Evolutionary conservation across 2,888 invertebrate genomes (phyloP).

Genomic region (Himalopsyche anomala): DNA sequence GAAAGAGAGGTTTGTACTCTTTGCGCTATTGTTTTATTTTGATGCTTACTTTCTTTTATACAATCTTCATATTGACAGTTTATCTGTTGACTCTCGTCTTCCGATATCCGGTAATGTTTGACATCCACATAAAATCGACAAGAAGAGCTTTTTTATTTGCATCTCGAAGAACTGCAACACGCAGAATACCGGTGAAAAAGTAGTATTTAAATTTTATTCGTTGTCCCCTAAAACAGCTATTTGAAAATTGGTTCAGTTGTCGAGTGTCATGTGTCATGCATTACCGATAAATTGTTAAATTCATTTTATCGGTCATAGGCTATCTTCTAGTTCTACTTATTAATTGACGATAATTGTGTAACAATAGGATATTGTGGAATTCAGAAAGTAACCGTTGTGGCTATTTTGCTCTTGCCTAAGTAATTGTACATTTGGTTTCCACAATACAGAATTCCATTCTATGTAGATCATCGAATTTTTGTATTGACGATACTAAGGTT

Average conservation of each 20-base stretch:
- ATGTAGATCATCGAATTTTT: no score
- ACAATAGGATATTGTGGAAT: no score
- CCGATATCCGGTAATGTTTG: conserved; percentile 52
- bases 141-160: neutral
- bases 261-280: no score
- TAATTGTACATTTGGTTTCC: no score
- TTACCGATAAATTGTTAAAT: no score
- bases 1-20: neutral
- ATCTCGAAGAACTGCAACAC: neutral
- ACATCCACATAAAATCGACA: conserved; percentile 24
- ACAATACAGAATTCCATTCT: no score
- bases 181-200: neutral
- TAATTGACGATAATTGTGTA: no score
- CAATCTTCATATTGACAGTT: conserved; percentile 26
- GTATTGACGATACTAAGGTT: no score
- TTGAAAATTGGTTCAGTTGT: neutral
- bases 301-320: no score
- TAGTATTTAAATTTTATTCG: neutral
- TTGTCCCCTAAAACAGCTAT: neutral
- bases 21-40: conserved; percentile 3
- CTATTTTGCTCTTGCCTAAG: no score
- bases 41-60: conserved; percentile 24
- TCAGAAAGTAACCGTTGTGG: no score
- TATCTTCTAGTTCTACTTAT: no score
- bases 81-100: conserved; percentile 43